Percentiles rank a stretch among this genome's conserved stretches.
Evolutionary conservation across 1,140 invertebrate genomes (phyloP).

Genomic region (Conus betulinus): DNA sequence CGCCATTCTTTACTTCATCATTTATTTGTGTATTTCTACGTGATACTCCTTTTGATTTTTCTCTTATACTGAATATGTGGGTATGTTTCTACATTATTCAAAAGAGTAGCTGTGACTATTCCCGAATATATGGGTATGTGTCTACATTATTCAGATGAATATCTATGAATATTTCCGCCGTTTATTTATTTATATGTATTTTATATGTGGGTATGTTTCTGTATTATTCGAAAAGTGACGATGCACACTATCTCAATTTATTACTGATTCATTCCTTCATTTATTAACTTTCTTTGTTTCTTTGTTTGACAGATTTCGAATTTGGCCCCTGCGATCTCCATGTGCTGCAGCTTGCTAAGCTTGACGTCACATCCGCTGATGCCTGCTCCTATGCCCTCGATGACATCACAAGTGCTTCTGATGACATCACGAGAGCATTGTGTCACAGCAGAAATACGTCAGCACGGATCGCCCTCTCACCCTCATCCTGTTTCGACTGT

Average conservation of each 20-base stretch:
- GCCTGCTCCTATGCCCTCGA: neutral
- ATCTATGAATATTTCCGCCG: neutral
- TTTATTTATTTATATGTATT: neutral
- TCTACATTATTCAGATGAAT: neutral
- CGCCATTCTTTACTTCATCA: too few species aligned
- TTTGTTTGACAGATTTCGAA: constrained; percentile 34
- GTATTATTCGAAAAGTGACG: neutral
- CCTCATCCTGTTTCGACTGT: neutral
- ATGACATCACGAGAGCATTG: constrained; percentile 17
- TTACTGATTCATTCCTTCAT: neutral
- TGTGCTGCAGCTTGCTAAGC: neutral
- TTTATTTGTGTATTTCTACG: neutral
- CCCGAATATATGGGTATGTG: too few species aligned
- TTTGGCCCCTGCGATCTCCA: constrained; percentile 20
- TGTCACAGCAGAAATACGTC: neutral
- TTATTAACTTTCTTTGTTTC: neutral
- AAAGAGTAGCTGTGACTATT: too few species aligned
- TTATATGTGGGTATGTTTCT: neutral
- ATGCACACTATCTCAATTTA: neutral
- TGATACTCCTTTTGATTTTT: too few species aligned
- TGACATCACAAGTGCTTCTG: constrained; percentile 36
- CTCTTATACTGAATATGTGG: too few species aligned
- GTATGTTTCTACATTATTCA: too few species aligned
- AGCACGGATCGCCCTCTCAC: neutral
- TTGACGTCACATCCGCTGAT: neutral